Conservation (phyloP, 2,797 vertebrate species). For the Triplophysa bombifrons region DNA sequence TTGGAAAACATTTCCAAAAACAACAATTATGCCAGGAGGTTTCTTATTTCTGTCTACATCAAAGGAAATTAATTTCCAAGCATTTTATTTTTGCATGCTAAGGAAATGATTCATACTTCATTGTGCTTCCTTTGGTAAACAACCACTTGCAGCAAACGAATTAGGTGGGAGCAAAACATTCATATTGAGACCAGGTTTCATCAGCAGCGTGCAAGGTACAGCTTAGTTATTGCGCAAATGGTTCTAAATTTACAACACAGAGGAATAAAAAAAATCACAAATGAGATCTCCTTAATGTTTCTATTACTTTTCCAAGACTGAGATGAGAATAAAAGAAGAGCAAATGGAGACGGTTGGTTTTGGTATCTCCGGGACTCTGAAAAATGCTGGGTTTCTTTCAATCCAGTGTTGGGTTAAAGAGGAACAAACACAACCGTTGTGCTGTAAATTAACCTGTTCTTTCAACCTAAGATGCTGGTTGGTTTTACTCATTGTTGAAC, state of each 20-base stretch:
- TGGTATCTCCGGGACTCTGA: neutral
- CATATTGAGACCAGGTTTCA: slow-evolving; percentile 52
- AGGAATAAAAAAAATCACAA: neutral
- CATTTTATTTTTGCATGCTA: slow-evolving; percentile 23
- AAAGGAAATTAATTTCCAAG: slow-evolving; percentile 25
- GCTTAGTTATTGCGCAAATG: neutral
- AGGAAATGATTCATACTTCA: slow-evolving; percentile 22
- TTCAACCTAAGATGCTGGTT: too few relatives aligned
- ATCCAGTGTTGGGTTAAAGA: neutral
- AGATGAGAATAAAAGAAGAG: neutral
- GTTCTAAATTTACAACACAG: neutral
- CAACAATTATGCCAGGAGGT: slow-evolving; percentile 27
- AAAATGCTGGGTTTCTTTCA: too few relatives aligned
- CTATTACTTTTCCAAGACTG: neutral
- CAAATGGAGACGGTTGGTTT: neutral
- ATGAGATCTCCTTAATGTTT: neutral
- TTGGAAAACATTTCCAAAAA: slow-evolving; percentile 38
- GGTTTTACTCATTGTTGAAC: too few relatives aligned
- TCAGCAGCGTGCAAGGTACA: neutral
- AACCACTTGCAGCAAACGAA: slow-evolving; percentile 61
- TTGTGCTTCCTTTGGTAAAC: slow-evolving; percentile 18
- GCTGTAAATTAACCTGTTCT: too few relatives aligned
- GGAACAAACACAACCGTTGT: neutral
- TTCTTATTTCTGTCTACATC: slow-evolving; percentile 42
- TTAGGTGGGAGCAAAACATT: slow-evolving; percentile 61